Conservation (phyloP, 2,797 vertebrate species). For the Paedocypris micromegethes region DNA sequence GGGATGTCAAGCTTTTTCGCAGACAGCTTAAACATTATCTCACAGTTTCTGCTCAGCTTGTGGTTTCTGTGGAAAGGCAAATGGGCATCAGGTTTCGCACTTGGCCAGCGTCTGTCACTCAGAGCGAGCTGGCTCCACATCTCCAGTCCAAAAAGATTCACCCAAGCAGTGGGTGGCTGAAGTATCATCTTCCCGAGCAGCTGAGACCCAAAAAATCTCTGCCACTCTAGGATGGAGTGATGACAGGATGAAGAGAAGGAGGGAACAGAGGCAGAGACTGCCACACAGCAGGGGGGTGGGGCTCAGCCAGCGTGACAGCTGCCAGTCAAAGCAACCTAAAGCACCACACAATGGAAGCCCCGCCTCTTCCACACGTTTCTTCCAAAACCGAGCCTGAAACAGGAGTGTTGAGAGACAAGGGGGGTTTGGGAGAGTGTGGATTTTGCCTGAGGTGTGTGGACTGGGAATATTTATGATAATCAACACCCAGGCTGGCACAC, state of each 20-base stretch:
- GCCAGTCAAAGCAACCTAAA: slow-evolving; percentile 79
- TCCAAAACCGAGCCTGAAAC: slow-evolving; percentile 20
- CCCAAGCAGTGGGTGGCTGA: slow-evolving; percentile 53
- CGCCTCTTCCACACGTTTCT: slow-evolving; percentile 56
- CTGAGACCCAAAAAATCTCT: slow-evolving; percentile 46
- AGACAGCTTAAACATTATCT: slow-evolving; percentile 32
- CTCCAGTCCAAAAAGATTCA: slow-evolving; percentile 42
- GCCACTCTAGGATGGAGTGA: slow-evolving; percentile 37
- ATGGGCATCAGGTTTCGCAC: slow-evolving; percentile 32
- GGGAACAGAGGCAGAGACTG: slow-evolving; percentile 60
- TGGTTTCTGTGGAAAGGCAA: slow-evolving; percentile 27
- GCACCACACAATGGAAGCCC: slow-evolving; percentile 61
- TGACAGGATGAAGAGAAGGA: slow-evolving; percentile 55
- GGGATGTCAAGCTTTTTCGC: slow-evolving; percentile 25
- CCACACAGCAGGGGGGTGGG: slow-evolving; percentile 67
- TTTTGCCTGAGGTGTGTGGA: slow-evolving; percentile 50
- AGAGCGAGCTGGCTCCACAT: slow-evolving; percentile 32
- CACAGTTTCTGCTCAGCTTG: slow-evolving; percentile 42
- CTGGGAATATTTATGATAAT: slow-evolving; percentile 81
- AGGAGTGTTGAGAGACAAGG: slow-evolving; percentile 10
- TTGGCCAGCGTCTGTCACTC: slow-evolving; percentile 40
- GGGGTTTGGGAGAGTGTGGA: slow-evolving; percentile 43
- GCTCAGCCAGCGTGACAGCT: slow-evolving; percentile 70
- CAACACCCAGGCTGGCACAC: slow-evolving; percentile 67
- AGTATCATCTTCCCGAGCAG: slow-evolving; percentile 49